Conservation (phyloP, 1,140 invertebrate species). For the Drosophila sturtevanti region DNA sequence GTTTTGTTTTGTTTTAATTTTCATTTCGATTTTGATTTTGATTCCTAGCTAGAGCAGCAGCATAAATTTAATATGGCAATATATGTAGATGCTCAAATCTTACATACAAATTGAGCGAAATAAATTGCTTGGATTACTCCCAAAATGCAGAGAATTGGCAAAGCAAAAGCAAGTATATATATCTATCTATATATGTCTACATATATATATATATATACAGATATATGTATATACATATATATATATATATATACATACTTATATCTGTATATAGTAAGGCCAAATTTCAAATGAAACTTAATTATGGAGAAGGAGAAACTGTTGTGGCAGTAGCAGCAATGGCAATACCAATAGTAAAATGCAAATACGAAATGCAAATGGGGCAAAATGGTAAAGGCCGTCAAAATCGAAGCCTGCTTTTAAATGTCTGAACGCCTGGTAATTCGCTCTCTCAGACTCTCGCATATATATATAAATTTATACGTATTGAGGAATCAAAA, state of each 20-base stretch:
- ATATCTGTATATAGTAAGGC: constrained; percentile 31
- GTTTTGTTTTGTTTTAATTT: not conserved
- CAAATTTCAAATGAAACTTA: constrained; percentile 75
- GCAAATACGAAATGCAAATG: constrained; percentile 50
- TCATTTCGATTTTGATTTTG: constrained; percentile 3
- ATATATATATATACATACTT: not conserved
- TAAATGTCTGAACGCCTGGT: constrained; percentile 48
- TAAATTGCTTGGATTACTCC: not conserved
- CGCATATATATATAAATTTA: not conserved
- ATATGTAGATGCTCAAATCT: not conserved
- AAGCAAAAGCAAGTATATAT: not conserved
- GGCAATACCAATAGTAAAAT: constrained; percentile 48
- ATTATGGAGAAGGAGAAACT: constrained; percentile 48
- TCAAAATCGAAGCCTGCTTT: not conserved
- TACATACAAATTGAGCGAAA: not conserved
- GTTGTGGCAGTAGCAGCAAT: constrained; percentile 13
- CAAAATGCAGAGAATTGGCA: not conserved
- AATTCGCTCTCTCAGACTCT: constrained; percentile 1
- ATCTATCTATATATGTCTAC: not conserved
- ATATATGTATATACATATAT: not conserved
- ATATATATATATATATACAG: not conserved
- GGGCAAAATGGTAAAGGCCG: not conserved
- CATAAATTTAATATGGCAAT: not conserved
- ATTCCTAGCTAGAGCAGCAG: not conserved
- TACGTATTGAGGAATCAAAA: not conserved